Percentiles rank a stretch among this genome's conserved stretches.
Evolutionary conservation across 2,888 invertebrate species (phyloP).

Genomic region (Saturnia pavonia): DNA sequence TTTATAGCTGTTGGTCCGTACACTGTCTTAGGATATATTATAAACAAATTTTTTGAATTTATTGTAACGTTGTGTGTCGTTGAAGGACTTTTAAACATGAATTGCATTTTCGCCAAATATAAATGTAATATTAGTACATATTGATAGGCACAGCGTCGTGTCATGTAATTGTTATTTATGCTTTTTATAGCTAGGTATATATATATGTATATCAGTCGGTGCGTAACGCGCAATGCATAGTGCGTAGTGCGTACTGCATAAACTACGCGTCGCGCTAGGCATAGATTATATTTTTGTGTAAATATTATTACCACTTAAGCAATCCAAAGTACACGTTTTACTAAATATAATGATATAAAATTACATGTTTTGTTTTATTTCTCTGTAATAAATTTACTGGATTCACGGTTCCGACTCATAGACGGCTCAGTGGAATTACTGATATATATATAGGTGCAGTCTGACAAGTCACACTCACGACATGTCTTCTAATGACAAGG

Average conservation of each 20-base stretch:
- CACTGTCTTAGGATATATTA: not conserved
- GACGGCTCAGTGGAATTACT: too few species aligned
- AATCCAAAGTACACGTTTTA: conserved; percentile 57
- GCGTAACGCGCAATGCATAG: conserved; percentile 3
- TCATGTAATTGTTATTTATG: conserved; percentile 1
- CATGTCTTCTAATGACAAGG: too few species aligned
- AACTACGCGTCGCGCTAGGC: conserved; percentile 29
- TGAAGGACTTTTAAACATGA: not conserved
- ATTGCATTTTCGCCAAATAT: conserved; percentile 1
- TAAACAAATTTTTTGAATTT: conserved; percentile 5
- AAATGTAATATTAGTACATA: not conserved
- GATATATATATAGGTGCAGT: too few species aligned
- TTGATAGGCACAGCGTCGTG: not conserved
- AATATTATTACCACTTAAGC: conserved; percentile 49
- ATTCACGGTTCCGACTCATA: too few species aligned
- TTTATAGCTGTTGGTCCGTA: not conserved
- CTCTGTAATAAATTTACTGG: not conserved
- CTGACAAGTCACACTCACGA: too few species aligned
- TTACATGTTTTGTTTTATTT: conserved; percentile 7
- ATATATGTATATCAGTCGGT: not conserved
- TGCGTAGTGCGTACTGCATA: conserved; percentile 8
- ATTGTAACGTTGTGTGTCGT: not conserved
- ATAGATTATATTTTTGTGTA: conserved; percentile 53
- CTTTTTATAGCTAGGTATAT: not conserved
- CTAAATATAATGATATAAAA: conserved; percentile 47